Base-by-base conservation (phyloP, 2,888 invertebrate genomes). In the Macrosiphum euphorbiae region DNA sequence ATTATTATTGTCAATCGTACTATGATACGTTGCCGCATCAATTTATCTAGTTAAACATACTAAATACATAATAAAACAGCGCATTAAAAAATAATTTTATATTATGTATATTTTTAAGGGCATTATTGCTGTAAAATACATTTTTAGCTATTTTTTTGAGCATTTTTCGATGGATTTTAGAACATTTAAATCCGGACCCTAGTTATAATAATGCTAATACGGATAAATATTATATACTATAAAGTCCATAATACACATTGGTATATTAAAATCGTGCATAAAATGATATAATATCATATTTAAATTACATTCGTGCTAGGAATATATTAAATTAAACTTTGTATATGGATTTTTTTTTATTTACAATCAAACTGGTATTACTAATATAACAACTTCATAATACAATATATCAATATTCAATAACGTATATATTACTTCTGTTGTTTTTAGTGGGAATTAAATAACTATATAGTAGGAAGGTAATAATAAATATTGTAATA, bases 281-380 rank as follows among this genome's bases (percentile, higher is more conserved):
- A 91, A 78, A 91, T 41, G 41, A 91, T 67, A 35, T 50, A 67
- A 78, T 47, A 90, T 90, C 67, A n/a, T 50, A 78, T 90, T 90
- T 67, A 90, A 90, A 90, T 90, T 90, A 67, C 67, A 90, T 90
- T 67, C 90, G 90, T 90, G 90, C 50, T 90, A 50, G 67, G 90
- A 67, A 90, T 90, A 90, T 90, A 90, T 90, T 90, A 90, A 35
- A 78, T 90, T 78, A 67, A 90, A 90, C 67, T 50, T 67, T 90
- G 24, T 26, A 24, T 90, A 50, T 78, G 20, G 78, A 50, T 50
- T 35, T 90, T 67, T 58, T 41, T 88, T 26, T 88, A 26, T 55
- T 88, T 88, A 89, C 44, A 28, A 35, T 78, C 58, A 28, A 28
- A 89, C 41, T 58, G 26, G 85, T 85, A 85, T 28, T 47, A 47